Base-by-base conservation (phyloP, 2,113 vertebrate species). In the Indicator indicator region DNA sequence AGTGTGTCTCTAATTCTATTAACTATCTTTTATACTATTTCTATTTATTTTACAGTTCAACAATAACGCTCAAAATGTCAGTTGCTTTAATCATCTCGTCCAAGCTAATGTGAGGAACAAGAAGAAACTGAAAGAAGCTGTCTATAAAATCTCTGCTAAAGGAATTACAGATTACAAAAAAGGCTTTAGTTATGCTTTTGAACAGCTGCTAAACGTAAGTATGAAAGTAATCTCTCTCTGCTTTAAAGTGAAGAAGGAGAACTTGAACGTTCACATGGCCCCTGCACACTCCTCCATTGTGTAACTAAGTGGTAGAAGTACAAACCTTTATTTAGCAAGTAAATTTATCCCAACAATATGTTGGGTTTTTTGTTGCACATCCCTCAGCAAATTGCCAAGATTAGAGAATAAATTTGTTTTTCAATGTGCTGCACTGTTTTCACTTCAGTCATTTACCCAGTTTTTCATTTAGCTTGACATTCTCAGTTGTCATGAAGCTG, bases 91-190 rank as follows among this genome's bases (percentile, higher is more conserved):
- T 83, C 99, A 99, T 85, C 98, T 99, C 90, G 99, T 99, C 78
- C 99, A 99, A 97, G 99, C 99, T 79, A 99, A 99, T 26, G 99
- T 99, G 64, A 98, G 99, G 94, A 99, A 99, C 96, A 99, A 99
- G 97, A 99, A 99, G 97, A 98, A 99, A 82, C 96, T 99, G 95
- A 99, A 99, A 97, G 99, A 99, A 46, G 99, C 98, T 1, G 99
- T 99, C 46, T 98, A 99, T 96, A 99, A 99, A 96, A 99, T 99
- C 93, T 98, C 98, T 23, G 99, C 99, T 5, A 99, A 99, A 96
- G 99, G 99, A 90, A 99, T 99, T 48, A 99, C 99, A 3, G 99
- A 99, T 96, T 99, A 99, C 97, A 99, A 99, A 60, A 99, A 99
- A 92, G 99, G 99, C 68, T 99, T 99, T 77, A 99, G 99, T 94